phyloP scores from a whole-genome alignment of 2,113 vertebrate genomes.

The Empidonax traillii region DNA sequence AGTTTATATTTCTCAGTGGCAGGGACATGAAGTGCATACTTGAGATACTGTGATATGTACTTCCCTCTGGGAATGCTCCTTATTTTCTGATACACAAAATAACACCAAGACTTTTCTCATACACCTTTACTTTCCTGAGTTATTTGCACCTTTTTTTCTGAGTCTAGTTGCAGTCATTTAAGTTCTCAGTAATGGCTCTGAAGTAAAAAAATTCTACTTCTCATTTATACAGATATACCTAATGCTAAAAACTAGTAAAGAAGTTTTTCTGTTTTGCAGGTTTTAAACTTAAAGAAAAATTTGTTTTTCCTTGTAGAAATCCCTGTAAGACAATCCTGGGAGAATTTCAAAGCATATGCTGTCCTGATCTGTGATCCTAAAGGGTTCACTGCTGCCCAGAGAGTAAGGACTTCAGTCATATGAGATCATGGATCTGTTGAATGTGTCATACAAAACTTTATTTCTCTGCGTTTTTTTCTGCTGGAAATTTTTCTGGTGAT shows the following conservation, averaged over 20 bases:
- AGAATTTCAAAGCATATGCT: background rate
- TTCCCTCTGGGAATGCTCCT: background rate
- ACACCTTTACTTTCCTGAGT: background rate
- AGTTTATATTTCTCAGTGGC: background rate
- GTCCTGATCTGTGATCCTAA: background rate
- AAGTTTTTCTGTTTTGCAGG: background rate
- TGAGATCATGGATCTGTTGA: background rate
- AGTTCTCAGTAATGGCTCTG: background rate
- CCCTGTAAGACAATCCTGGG: background rate
- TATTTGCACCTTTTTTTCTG: background rate
- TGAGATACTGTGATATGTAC: background rate
- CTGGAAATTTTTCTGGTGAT: background rate
- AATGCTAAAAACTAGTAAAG: background rate
- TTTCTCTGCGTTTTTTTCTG: background rate
- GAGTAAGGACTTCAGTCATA: background rate
- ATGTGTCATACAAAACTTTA: background rate
- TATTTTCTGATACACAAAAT: background rate
- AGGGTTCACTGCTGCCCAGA: background rate
- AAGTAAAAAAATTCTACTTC: background rate
- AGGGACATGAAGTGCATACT: background rate
- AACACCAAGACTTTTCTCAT: background rate
- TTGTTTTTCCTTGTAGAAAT: background rate
- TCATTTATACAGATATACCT: background rate
- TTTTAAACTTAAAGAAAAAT: background rate
- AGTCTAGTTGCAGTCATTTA: background rate